phyloP scores from a whole-genome alignment of 2,888 invertebrate genomes.

The Drosophila mercatorum region DNA sequence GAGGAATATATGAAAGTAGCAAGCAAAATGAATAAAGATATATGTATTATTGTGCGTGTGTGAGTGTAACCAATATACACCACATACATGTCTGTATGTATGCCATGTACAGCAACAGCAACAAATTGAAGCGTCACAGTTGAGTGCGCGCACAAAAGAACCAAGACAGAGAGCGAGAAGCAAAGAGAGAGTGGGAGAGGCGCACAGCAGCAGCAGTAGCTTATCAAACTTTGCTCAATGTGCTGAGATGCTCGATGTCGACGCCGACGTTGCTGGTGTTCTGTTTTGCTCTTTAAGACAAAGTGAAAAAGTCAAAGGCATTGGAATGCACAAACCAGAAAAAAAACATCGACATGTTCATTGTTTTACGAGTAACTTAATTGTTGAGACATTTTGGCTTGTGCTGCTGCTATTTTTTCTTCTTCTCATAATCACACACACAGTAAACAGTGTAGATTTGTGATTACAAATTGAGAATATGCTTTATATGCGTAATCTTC shows the following conservation, averaged over 20 bases:
- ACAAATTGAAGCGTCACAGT: constrained; percentile 72
- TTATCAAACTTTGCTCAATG: constrained; percentile 54
- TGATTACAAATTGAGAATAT: constrained; percentile 28
- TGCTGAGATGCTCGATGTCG: constrained; percentile 4
- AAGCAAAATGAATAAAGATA: constrained; percentile 44
- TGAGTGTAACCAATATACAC: constrained; percentile 7
- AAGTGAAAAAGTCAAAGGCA: constrained; percentile 54
- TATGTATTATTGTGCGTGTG: constrained; percentile 1
- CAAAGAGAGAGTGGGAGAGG: constrained; percentile 11
- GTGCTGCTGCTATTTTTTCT: constrained; percentile 2
- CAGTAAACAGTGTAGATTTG: constrained; percentile 16
- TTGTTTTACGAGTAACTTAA: constrained; percentile 26
- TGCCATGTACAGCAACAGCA: constrained; percentile 47
- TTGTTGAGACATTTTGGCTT: constrained; percentile 23
- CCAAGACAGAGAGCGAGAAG: constrained; percentile 14
- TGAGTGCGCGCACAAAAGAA: constrained; percentile 51
- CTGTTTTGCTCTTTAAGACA: constrained; percentile 18
- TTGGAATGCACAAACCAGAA: constrained; percentile 44
- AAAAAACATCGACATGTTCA: constrained; percentile 16
- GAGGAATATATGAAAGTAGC: constrained; percentile 57
- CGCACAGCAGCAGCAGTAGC: constrained; percentile 18
- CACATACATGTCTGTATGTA: background rate
- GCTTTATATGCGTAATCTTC: constrained; percentile 31
- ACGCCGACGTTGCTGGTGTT: background rate
- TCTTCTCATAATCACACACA: constrained; percentile 11